These are phyloP conservation scores for Dusona sp. DNA, from an alignment of 2,888 invertebrate genomes.

Conservation along the genomic window DNA sequence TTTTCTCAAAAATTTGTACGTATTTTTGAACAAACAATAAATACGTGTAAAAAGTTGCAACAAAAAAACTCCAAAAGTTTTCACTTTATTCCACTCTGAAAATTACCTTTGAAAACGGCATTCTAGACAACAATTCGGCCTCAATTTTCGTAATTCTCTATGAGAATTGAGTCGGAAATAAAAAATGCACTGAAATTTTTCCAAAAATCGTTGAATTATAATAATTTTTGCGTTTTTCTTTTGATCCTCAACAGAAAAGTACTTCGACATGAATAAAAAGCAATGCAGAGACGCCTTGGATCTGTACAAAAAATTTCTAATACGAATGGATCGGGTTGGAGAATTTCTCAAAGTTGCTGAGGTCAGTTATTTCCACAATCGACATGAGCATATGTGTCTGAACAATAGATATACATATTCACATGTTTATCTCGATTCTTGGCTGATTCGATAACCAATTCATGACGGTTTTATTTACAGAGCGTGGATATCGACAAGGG, in stretches of 20 bases:
- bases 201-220: not conserved
- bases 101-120: no score
- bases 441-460: constrained; percentile 1
- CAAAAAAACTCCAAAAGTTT: no score
- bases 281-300: constrained; percentile 99
- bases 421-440: not conserved
- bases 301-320: constrained; percentile 99
- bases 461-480: constrained; percentile 77
- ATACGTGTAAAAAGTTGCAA: no score
- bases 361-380: constrained; percentile 82
- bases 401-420: not conserved
- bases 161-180: not conserved
- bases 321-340: constrained; percentile 98
- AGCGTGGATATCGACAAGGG: constrained; percentile 99
- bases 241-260: constrained; percentile 91
- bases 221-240: constrained; percentile 51
- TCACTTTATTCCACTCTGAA: no score
- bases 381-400: not conserved
- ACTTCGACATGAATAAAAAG: constrained; percentile 99
- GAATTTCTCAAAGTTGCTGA: constrained; percentile 97
- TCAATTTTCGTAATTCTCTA: not conserved
- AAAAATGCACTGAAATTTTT: not conserved
- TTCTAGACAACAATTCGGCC: no score
- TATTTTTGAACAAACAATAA: no score
- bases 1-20: no score